Base-by-base conservation (phyloP, 2,797 vertebrate genomes). In the Moxostoma hubbsi region DNA sequence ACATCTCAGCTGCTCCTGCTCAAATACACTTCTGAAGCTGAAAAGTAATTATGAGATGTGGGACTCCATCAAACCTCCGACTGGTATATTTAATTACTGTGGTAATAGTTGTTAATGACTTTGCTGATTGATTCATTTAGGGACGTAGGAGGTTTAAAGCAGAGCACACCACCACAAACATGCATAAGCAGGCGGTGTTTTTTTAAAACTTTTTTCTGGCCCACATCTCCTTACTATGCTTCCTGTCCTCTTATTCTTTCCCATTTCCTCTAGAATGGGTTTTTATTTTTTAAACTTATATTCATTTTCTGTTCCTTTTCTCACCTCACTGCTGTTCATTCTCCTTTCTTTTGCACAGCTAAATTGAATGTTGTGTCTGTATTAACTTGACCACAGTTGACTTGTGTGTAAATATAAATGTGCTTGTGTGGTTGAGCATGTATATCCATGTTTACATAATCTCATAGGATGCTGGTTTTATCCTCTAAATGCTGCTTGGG, bases 21-120 rank as follows among this genome's bases (percentile, higher is more conserved):
- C 5, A 13, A 68, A 74, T 46, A 54, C 73, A 77, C 65, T 54
- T 62, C 57, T 76, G n/a, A 68, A 54, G 67, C 67, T 61, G 13
- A 66, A 82, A 77, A 81, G 77, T 79, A 81, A 81, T 81, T 79
- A 73, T 74, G 75, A 83, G 73, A 71, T 74, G 80, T 79, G 79
- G 79, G 76, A 81, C 81, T 73, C 80, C 79, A 81, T 81, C 83
- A 81, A 84, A 79, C 80, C 68, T 83, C 81, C 49, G 72, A 84
- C 75, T 81, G 79, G 72, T 81, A 79, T 73, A 83, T 86, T 86
- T 86, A 86, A 84, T 86, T 86, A 86, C 75, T 49, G 64, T 73
- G 59, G 68, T 84, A 86, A 86, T 86, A 75, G 83, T 83, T 84
- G 73, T 66, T 86, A 86, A 86, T 84, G 79, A 84, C 79, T 79